phyloP scores from a whole-genome alignment of 2,113 vertebrate genomes.

The Aldabrachelys gigantea region DNA sequence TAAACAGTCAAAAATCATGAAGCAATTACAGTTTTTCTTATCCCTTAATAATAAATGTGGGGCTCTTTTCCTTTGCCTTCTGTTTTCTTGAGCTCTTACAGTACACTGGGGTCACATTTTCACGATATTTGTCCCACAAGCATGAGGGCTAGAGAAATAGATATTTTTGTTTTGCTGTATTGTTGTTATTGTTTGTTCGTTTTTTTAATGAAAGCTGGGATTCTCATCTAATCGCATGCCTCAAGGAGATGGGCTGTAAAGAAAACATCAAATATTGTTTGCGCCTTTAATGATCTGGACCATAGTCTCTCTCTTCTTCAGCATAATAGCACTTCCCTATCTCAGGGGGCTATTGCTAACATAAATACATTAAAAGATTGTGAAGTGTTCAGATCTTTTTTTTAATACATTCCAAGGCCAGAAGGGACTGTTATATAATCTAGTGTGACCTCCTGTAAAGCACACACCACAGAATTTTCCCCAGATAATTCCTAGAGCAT shows the following conservation, averaged over 20 bases:
- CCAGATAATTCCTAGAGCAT: background rate
- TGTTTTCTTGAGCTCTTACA: background rate
- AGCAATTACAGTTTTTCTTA: accelerated
- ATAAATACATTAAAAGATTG: background rate
- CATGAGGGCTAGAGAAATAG: background rate
- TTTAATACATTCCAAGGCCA: background rate
- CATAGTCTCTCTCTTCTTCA: background rate
- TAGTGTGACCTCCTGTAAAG: background rate
- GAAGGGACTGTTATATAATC: background rate
- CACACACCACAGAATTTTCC: background rate
- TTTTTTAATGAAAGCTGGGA: background rate
- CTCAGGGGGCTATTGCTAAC: background rate
- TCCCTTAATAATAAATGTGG: background rate
- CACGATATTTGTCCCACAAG: background rate
- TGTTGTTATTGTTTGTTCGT: too few relatives aligned
- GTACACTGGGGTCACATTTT: background rate
- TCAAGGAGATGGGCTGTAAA: background rate
- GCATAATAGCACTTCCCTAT: background rate
- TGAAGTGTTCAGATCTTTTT: background rate
- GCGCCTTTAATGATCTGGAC: background rate
- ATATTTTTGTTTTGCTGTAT: background rate
- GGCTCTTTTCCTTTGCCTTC: background rate
- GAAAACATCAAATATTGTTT: background rate
- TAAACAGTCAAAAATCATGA: background rate
- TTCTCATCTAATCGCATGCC: background rate